These are phyloP conservation scores for Marcusenius ussheri DNA, from an alignment of 2,113 vertebrate species.

Conservation along the genomic window DNA sequence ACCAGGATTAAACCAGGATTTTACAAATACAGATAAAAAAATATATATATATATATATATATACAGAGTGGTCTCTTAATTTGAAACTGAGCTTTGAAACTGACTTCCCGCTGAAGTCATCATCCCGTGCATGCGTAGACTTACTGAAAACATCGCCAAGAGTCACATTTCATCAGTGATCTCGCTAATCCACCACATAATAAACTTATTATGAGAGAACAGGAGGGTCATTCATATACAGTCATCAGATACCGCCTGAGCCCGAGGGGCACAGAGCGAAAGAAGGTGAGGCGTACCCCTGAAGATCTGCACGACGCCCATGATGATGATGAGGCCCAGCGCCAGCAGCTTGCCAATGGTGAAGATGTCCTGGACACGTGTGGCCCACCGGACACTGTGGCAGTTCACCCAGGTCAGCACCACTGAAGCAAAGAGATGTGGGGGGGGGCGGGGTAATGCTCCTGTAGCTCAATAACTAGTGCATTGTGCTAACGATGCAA, in stretches of 20 bases:
- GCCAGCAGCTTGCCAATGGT: background rate
- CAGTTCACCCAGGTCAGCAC: background rate
- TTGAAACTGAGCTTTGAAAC: background rate
- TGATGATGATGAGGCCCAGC: background rate
- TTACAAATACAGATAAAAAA: background rate
- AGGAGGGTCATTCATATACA: background rate
- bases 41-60: no score
- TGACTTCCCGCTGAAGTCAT: background rate
- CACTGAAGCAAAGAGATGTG: background rate
- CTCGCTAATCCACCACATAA: background rate
- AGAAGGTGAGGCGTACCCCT: background rate
- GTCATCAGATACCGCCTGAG: background rate
- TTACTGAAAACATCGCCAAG: background rate
- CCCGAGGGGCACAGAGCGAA: background rate
- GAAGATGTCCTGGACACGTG: background rate
- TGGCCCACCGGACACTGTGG: background rate
- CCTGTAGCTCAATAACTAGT: background rate
- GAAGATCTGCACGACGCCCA: background rate
- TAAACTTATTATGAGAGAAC: background rate
- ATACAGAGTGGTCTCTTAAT: background rate
- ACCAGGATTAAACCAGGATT: background rate
- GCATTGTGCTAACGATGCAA: background rate
- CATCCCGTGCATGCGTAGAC: background rate
- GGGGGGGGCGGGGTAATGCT: background rate
- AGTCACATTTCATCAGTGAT: background rate